phyloP scores from a whole-genome alignment of 2,888 invertebrate genomes.

The Mellilla xanthometata region DNA sequence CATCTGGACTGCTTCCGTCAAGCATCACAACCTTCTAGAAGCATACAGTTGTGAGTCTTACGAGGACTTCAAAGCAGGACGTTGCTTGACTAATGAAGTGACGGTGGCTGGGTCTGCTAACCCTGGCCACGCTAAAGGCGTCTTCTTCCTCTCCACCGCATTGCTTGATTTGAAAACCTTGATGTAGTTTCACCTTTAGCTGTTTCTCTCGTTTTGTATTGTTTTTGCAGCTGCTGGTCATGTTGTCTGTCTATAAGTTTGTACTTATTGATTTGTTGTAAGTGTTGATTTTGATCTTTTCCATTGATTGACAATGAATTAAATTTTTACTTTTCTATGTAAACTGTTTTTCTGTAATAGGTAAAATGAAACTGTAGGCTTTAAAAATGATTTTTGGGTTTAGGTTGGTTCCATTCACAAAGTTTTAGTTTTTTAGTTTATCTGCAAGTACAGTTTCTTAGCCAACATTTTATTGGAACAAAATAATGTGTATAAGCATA shows the following conservation, averaged over 20 bases:
- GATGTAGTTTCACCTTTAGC: constrained; percentile 4
- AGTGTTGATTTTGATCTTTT: too few species aligned
- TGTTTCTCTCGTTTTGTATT: not conserved
- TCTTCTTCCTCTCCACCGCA: constrained; percentile 64
- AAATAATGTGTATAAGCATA: too few species aligned
- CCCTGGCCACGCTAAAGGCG: constrained; percentile 65
- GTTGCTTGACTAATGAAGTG: constrained; percentile 45
- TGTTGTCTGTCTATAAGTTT: not conserved
- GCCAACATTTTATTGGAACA: too few species aligned
- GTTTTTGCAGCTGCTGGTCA: constrained; percentile 1
- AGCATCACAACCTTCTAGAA: constrained; percentile 50
- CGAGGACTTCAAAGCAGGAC: constrained; percentile 52
- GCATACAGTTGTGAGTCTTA: constrained; percentile 66
- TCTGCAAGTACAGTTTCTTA: too few species aligned
- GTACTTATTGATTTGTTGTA: too few species aligned
- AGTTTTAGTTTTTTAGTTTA: too few species aligned
- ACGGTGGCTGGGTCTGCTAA: constrained; percentile 69
- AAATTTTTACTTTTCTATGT: too few species aligned
- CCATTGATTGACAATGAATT: too few species aligned
- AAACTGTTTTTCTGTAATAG: too few species aligned
- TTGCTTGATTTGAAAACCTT: constrained; percentile 39
- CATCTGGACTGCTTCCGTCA: constrained; percentile 61
- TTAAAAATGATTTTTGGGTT: too few species aligned
- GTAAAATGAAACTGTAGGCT: too few species aligned
- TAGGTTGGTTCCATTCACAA: too few species aligned